Evolutionary conservation across 1,140 invertebrate genomes (phyloP), one percentile per base, ranked within the genome.

Genomic region (Drosophila gunungcola): DNA sequence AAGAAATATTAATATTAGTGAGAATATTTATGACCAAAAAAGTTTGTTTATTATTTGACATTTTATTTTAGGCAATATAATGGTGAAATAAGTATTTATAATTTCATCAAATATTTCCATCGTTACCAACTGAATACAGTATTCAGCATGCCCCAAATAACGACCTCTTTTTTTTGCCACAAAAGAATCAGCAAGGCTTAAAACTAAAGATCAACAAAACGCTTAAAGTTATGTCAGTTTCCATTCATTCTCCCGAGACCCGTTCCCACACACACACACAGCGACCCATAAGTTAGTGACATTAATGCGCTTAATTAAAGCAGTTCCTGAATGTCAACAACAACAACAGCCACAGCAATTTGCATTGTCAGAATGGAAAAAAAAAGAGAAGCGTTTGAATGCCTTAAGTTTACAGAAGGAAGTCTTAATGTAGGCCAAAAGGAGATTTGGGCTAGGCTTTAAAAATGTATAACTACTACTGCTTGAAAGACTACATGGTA

Each of bases 301-400:
- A 84, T 84, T 88, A 88, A 84, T 84, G 84, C 84, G 80, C 84
- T 89, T 88, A 84, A 88, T 88, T 88, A 89, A 88, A 68, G 84
- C 56, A 89, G 67, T 49, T 61, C 55, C 73, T 70, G 85, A 78
- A 72, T 81, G 82, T 75, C 60, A 82, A 62, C 73, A 82, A 55
- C 39, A 58, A 46, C 12, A 42, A 45, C 13, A 78, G 16, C 16
- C 16, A 42, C 39, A 73, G 75, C 61, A 73, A 78, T 86, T 78
- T 86, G 69, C 82, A 86, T 75, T 60, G 57, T 46, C 61, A 21
- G 48, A 48, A 32, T 73, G 49, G 43, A 67, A 16, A 72, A 70
- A 78, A 84, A 80, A 78, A 34, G 53, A 67, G 54, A 68, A 64
- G 46, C 61, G 53, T 45, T 79, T 54, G 56, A 41, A 60, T 80